Evolutionary conservation across 2,113 vertebrate species (phyloP), one percentile per base, ranked within the genome.

Genomic region (Takifugu bimaculatus): DNA sequence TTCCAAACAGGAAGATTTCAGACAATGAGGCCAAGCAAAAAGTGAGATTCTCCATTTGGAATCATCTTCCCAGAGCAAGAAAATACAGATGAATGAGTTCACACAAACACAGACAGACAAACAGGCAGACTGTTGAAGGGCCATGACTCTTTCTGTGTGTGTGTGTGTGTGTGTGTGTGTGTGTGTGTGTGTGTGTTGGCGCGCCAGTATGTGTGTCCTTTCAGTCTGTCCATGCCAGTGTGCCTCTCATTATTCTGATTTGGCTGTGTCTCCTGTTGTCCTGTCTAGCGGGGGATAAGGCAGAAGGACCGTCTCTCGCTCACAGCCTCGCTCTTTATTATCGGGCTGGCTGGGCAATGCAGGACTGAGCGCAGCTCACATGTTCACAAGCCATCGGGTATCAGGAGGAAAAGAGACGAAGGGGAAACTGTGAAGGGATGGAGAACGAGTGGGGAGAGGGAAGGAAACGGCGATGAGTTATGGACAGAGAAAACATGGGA

Each of bases 171-270:
- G 57, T 26, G 47, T 35, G 43, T 42, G 54, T 13, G 48, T 54
- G 48, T 26, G 25, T 26, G 25, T 13, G 6, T 27, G 53, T 57
- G 62, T 64, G 56, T 35, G 72, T 54, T 72, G 57, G 45, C 28
- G 58, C 54, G 71, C 63, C 69, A 72, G 70, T 83, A 72, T 82
- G 77, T 85, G 85, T 79, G 80, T 82, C 81, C 84, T 65, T 84
- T 79, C 79, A 87, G 77, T 83, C 64, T 50, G 70, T 73, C 77
- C 80, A 77, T 79, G 82, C 74, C 87, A 78, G 75, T 76, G 75
- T 60, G 82, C 71, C 54, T 81, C 90, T 91, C 88, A 91, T 90
- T 91, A 91, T 86, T 87, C 85, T 88, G 89, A 91, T 91, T 89
- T 85, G 79, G 75, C 79, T 73, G 62, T 68, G 74, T 80, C 71